Evolutionary conservation across 1,140 invertebrate genomes (phyloP).

Genomic region (Bombus pascuorum): DNA sequence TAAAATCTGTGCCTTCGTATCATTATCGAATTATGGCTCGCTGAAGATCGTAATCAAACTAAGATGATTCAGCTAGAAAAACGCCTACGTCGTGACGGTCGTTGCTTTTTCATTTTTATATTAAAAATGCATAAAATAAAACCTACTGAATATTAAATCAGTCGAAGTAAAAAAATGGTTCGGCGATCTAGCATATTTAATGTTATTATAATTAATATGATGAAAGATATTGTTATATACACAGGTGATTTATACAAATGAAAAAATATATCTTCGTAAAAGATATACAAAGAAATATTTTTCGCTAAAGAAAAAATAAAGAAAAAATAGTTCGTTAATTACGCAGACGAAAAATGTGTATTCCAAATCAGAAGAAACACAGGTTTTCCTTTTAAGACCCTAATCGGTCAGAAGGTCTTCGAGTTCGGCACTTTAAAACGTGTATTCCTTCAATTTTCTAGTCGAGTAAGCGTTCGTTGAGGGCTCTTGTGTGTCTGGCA

Average conservation of each 20-base stretch:
- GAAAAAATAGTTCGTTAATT: not conserved
- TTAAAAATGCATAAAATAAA: slow-evolving; percentile 18
- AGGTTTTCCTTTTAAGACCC: slow-evolving; percentile 3
- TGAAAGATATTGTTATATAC: not conserved
- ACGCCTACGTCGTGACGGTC: slow-evolving; percentile 67
- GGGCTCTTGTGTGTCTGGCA: slow-evolving; percentile 80
- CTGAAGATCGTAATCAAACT: slow-evolving; percentile 78
- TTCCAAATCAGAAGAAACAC: not conserved
- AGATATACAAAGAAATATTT: not conserved
- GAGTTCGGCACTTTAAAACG: slow-evolving; percentile 73
- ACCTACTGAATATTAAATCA: slow-evolving; percentile 30
- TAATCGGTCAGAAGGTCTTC: slow-evolving; percentile 53
- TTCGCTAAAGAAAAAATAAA: not conserved
- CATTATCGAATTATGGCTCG: slow-evolving; percentile 81
- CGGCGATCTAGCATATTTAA: not conserved
- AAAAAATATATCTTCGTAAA: not conserved
- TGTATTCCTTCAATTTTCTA: slow-evolving; percentile 81
- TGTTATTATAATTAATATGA: slow-evolving; percentile 21
- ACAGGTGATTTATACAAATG: not conserved
- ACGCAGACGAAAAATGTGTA: not conserved
- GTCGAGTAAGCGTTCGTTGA: slow-evolving; percentile 79
- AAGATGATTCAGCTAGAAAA: slow-evolving; percentile 72
- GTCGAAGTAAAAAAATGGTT: not conserved
- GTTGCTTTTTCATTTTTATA: slow-evolving; percentile 48
- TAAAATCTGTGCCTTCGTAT: slow-evolving; percentile 76